Evolutionary conservation across 2,113 vertebrate genomes (phyloP).

Genomic region (Ovis canadensis): DNA sequence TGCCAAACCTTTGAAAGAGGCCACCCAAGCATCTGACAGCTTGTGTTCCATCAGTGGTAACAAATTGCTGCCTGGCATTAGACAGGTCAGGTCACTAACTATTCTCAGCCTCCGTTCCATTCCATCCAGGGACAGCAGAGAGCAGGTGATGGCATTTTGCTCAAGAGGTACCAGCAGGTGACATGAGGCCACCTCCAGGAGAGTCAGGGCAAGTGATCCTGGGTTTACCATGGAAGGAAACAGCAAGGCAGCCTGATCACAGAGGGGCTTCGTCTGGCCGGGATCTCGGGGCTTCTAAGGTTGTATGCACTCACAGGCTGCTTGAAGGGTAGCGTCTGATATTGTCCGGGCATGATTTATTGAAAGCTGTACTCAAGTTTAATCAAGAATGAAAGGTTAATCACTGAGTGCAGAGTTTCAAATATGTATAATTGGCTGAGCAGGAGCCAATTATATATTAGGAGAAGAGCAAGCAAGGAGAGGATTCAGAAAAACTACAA

Average conservation of each 20-base stretch:
- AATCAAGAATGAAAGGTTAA: background rate
- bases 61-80: slow-evolving; percentile 37
- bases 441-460: background rate
- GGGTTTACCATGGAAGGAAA: background rate
- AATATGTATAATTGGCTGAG: background rate
- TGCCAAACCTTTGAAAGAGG: background rate
- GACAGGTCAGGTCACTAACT: background rate
- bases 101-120: background rate
- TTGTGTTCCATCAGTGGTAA: slow-evolving; percentile 6
- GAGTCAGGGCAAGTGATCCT: background rate
- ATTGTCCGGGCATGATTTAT: background rate
- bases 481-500: background rate
- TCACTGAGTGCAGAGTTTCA: background rate
- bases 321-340: background rate
- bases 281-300: background rate
- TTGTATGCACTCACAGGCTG: background rate
- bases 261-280: background rate
- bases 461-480: background rate
- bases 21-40: background rate
- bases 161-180: background rate
- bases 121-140: background rate
- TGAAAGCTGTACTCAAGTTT: background rate
- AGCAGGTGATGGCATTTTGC: background rate
- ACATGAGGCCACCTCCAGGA: background rate
- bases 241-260: background rate